These are phyloP conservation scores for Apostichopus californicus DNA, from an alignment of 35 echinoderm and acorn worm species.

Conservation along the genomic window DNA sequence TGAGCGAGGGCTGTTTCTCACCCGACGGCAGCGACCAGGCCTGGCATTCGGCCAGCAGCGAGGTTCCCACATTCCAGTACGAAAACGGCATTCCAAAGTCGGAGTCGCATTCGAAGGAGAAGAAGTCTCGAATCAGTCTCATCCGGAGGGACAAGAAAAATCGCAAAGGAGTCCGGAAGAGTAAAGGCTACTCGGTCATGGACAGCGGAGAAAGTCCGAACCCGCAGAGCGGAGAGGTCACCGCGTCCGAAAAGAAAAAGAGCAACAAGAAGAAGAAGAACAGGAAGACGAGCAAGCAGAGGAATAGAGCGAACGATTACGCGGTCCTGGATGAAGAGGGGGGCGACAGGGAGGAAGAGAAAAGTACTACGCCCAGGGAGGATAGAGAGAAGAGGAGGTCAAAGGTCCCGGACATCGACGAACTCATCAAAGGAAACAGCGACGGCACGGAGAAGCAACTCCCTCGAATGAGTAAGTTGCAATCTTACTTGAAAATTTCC, in stretches of 20 bases:
- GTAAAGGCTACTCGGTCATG: neutral
- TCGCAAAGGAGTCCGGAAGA: conserved; percentile 24
- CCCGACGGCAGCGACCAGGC: conserved; percentile 35
- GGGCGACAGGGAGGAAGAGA: neutral
- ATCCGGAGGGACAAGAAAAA: conserved; percentile 67
- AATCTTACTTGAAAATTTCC: no score
- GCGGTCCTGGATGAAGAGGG: neutral
- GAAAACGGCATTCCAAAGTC: conserved; percentile 86
- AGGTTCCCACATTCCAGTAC: conserved; percentile 50
- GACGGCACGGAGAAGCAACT: conserved; percentile 63
- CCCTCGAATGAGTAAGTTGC: conserved; percentile 74
- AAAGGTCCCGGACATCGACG: conserved; percentile 40
- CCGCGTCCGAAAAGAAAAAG: conserved; percentile 30
- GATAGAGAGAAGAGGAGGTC: conserved; percentile 31
- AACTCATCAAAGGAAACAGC: conserved; percentile 32
- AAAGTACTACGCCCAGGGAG: neutral
- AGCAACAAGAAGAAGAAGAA: conserved; percentile 45
- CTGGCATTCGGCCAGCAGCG: conserved; percentile 5
- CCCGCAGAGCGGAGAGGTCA: neutral
- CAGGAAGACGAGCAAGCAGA: conserved; percentile 46
- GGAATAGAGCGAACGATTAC: neutral
- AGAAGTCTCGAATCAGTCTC: conserved; percentile 77
- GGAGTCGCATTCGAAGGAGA: conserved; percentile 89
- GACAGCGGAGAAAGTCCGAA: neutral
- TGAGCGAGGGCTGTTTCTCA: conserved; percentile 10